Conservation (phyloP, 2,113 vertebrate species). For the Chascanopsetta lugubris region DNA sequence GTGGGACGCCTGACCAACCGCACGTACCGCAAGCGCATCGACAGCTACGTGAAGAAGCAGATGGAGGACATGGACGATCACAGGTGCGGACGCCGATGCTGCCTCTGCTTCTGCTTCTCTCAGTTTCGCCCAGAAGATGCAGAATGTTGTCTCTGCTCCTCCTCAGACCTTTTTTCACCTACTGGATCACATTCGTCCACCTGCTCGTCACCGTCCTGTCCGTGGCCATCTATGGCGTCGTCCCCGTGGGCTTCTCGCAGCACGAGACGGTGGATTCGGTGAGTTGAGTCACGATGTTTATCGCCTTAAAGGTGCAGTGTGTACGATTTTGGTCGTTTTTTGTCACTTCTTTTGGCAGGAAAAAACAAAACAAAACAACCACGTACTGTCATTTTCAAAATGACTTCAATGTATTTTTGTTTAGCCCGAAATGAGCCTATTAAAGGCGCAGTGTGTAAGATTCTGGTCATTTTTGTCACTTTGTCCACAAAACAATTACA, state of each 20-base stretch:
- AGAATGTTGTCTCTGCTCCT: slow-evolving; percentile 4
- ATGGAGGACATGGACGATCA: slow-evolving; percentile 99
- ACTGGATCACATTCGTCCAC: slow-evolving; percentile 98
- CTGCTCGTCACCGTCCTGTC: slow-evolving; percentile 93
- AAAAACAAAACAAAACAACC: too few species aligned
- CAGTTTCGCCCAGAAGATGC: not conserved
- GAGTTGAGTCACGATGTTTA: slow-evolving; percentile 67
- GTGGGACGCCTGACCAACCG: slow-evolving; percentile 95
- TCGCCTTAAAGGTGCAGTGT: too few species aligned
- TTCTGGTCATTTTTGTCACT: too few species aligned
- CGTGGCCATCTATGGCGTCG: slow-evolving; percentile 92
- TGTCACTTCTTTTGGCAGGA: too few species aligned
- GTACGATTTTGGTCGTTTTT: too few species aligned
- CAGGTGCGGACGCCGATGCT: slow-evolving; percentile 76
- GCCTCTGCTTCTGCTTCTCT: not conserved
- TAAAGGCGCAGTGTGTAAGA: too few species aligned
- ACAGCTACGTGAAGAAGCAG: slow-evolving; percentile 94
- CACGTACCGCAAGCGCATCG: slow-evolving; percentile 95
- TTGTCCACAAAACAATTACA: too few species aligned
- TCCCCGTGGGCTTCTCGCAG: slow-evolving; percentile 95
- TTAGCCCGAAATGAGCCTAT: too few species aligned
- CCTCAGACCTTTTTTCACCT: slow-evolving; percentile 94
- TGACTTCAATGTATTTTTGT: too few species aligned
- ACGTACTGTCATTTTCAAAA: too few species aligned
- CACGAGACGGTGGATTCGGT: slow-evolving; percentile 97